phyloP scores from a whole-genome alignment of 37 sponge, comb jelly and placozoan species.

The Spongilla lacustris region DNA sequence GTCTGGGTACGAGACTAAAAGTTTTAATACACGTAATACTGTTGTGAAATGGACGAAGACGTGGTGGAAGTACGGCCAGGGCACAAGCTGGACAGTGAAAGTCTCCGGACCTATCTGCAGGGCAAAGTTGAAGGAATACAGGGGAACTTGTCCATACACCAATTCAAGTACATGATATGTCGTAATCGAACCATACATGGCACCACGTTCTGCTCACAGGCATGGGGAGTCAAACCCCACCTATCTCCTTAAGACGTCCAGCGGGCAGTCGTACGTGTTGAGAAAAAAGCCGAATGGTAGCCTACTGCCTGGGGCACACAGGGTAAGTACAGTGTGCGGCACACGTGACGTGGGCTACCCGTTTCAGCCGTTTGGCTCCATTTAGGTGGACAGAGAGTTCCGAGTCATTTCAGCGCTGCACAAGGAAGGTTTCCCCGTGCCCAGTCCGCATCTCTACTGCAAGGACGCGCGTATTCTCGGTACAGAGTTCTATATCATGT shows the following conservation, averaged over 20 bases:
- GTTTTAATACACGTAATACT: too few species aligned
- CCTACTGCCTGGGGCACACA: constrained; percentile 77
- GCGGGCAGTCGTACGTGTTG: constrained; percentile 65
- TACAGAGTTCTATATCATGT: constrained; percentile 87
- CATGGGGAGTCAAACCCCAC: constrained; percentile 90
- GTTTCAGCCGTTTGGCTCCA: too few species aligned
- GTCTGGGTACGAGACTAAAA: too few species aligned
- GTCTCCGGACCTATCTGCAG: too few species aligned
- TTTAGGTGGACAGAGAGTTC: constrained; percentile 63
- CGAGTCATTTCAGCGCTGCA: constrained; percentile 66
- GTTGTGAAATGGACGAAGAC: too few species aligned
- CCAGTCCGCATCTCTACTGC: constrained; percentile 73
- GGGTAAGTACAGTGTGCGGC: constrained; percentile 22
- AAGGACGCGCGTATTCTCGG: constrained; percentile 65
- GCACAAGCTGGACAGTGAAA: too few species aligned
- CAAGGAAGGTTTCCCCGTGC: constrained; percentile 71
- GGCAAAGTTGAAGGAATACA: too few species aligned
- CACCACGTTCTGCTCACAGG: background rate
- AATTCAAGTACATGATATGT: too few species aligned
- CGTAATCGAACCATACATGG: background rate
- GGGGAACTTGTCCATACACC: too few species aligned
- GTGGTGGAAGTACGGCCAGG: too few species aligned
- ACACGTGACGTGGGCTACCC: too few species aligned
- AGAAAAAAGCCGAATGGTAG: constrained; percentile 75
- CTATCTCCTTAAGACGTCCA: constrained; percentile 55